Evolutionary conservation across 2,888 invertebrate species (phyloP).

Genomic region (Dolichomitus sp.): DNA sequence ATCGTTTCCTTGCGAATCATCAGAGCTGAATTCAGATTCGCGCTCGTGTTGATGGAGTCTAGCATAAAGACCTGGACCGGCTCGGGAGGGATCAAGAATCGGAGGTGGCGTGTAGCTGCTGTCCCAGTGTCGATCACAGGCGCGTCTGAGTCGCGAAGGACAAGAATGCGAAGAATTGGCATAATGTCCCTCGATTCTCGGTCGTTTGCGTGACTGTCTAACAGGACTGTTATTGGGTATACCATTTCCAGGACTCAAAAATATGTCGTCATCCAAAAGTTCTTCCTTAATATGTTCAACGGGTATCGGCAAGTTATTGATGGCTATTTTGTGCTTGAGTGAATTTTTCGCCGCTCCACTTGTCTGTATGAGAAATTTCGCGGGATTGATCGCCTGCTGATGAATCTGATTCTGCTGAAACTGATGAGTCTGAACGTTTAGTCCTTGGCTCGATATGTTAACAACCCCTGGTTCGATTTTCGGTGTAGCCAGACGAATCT

Average conservation of each 20-base stretch:
- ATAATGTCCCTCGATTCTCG: conserved; percentile 88
- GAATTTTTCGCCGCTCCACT: conserved; percentile 74
- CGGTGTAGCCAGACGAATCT: conserved; percentile 79
- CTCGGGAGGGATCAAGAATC: conserved; percentile 96
- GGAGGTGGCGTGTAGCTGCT: conserved; percentile 96
- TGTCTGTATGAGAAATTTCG: conserved; percentile 83
- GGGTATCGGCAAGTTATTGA: conserved; percentile 78
- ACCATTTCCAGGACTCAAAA: conserved; percentile 92
- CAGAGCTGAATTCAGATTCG: conserved; percentile 83
- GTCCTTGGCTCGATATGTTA: conserved; percentile 71
- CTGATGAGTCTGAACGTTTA: conserved; percentile 74
- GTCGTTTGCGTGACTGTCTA: conserved; percentile 89
- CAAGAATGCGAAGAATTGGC: conserved; percentile 85
- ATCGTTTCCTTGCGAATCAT: conserved; percentile 84
- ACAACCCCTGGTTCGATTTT: conserved; percentile 79
- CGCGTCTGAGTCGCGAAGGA: conserved; percentile 84
- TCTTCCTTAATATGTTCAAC: conserved; percentile 89
- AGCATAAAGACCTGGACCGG: conserved; percentile 94
- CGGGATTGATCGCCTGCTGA: conserved; percentile 82
- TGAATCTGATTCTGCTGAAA: conserved; percentile 74
- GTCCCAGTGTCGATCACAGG: conserved; percentile 84
- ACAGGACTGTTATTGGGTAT: conserved; percentile 89
- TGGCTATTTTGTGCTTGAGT: conserved; percentile 78
- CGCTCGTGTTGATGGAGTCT: conserved; percentile 84
- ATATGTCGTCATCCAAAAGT: conserved; percentile 90